Percentiles rank a stretch among this genome's conserved stretches.
Evolutionary conservation across 2,888 invertebrate genomes (phyloP).

Genomic region (Dicyrtoma fusca): DNA sequence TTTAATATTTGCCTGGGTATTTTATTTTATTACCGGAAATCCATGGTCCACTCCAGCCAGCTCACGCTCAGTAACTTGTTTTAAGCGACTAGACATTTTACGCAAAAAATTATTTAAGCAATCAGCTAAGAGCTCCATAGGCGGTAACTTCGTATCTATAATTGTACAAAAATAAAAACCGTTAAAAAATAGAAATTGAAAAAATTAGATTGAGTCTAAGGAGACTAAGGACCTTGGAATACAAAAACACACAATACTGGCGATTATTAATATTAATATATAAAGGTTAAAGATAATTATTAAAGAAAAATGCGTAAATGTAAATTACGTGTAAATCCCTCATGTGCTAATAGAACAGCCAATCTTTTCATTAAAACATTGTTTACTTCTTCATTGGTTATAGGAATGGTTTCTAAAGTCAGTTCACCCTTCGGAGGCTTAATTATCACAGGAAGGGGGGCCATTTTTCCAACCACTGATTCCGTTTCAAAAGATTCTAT

Average conservation of each 20-base stretch:
- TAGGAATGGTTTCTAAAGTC: slow-evolving; percentile 25
- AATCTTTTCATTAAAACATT: slow-evolving; percentile 43
- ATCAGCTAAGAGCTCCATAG: slow-evolving; percentile 44
- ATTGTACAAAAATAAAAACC: neutral
- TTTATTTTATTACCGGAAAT: slow-evolving; percentile 64
- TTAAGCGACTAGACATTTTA: slow-evolving; percentile 42
- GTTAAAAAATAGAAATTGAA: neutral
- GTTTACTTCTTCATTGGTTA: slow-evolving; percentile 38
- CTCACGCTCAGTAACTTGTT: slow-evolving; percentile 44
- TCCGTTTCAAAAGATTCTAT: slow-evolving; percentile 40
- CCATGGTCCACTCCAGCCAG: slow-evolving; percentile 45
- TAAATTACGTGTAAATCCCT: slow-evolving; percentile 49
- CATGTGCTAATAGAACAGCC: slow-evolving; percentile 43
- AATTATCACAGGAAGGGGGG: slow-evolving; percentile 32
- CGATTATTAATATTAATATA: too few species aligned
- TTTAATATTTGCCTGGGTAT: too few species aligned
- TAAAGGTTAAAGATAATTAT: too few species aligned
- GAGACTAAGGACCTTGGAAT: too few species aligned
- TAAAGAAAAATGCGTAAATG: neutral
- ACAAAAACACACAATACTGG: too few species aligned
- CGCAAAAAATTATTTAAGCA: slow-evolving; percentile 38
- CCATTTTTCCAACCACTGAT: slow-evolving; percentile 39
- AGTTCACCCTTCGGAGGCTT: slow-evolving; percentile 24
- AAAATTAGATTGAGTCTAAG: neutral
- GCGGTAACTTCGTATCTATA: slow-evolving; percentile 43